Conservation (phyloP, 2,113 vertebrate species). For the Xyliphius kryptos region DNA sequence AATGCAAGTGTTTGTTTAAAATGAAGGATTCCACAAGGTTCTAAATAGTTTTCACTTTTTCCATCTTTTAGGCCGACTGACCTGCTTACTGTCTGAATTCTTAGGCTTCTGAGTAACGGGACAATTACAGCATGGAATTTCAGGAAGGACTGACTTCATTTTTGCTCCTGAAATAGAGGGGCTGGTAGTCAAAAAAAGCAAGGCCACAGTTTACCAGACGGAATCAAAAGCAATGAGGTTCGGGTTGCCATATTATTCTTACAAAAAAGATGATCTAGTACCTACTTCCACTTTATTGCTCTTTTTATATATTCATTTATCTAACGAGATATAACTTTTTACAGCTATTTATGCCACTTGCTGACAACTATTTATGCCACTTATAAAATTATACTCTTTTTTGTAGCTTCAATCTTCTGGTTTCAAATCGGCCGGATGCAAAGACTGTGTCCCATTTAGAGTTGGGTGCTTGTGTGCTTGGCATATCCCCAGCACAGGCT, state of each 20-base stretch:
- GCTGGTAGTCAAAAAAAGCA: conserved; percentile 36
- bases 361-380: no score
- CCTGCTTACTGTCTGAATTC: conserved; percentile 40
- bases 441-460: no score
- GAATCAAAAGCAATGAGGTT: conserved; percentile 23
- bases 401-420: no score
- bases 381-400: no score
- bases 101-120: conserved; percentile 36
- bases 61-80: conserved; percentile 39
- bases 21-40: conserved; percentile 32
- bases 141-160: conserved; percentile 40
- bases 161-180: conserved; percentile 38
- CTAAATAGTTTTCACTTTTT: conserved; percentile 40
- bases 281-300: conserved; percentile 6
- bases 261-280: no score
- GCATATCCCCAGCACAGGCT: conserved; percentile 40
- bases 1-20: no score
- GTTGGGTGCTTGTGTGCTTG: conserved; percentile 30
- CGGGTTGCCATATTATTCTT: conserved; percentile 26
- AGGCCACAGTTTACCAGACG: conserved; percentile 37
- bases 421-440: no score
- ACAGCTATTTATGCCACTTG: conserved; percentile 24
- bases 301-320: conserved; percentile 13
- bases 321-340: conserved; percentile 24
- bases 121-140: conserved; percentile 47